A percentile compares a stretch with the other conserved stretches of the same genome.
phyloP scores from a whole-genome alignment of 2,113 vertebrate genomes.

The Poeciliopsis prolifica region DNA sequence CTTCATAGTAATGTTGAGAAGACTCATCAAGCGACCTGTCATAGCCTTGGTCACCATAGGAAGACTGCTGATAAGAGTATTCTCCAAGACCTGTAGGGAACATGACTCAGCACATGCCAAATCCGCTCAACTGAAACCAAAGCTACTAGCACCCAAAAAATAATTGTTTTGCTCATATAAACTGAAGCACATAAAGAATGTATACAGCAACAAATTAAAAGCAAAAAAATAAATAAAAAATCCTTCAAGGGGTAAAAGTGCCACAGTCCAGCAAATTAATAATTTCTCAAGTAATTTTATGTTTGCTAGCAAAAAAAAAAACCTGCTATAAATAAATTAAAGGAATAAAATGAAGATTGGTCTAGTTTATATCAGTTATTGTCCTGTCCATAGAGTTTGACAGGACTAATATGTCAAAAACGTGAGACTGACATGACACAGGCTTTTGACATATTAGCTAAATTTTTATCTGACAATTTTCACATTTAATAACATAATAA shows the following conservation, averaged over 20 bases:
- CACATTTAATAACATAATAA: neutral
- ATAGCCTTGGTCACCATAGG: slow-evolving; percentile 92
- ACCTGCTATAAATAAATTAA: too few species aligned
- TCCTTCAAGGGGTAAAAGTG: too few species aligned
- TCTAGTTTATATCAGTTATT: too few species aligned
- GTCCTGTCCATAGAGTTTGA: too few species aligned
- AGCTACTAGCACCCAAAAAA: slow-evolving; percentile 2
- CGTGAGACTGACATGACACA: too few species aligned
- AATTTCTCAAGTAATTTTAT: neutral
- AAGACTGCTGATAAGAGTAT: slow-evolving; percentile 91
- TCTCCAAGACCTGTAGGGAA: slow-evolving; percentile 86
- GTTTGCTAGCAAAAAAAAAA: neutral
- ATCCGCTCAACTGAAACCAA: slow-evolving; percentile 11
- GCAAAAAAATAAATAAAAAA: slow-evolving; percentile 15
- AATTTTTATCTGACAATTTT: neutral
- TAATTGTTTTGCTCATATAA: neutral
- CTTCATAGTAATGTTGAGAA: slow-evolving; percentile 95
- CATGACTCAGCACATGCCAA: slow-evolving; percentile 44
- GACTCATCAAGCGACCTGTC: slow-evolving; percentile 92
- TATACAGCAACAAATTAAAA: slow-evolving; percentile 15
- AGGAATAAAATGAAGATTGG: too few species aligned
- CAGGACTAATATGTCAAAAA: neutral
- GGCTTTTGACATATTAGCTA: neutral
- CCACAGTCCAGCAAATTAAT: neutral
- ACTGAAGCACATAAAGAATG: slow-evolving; percentile 12